Evolutionary conservation across 2,797 vertebrate genomes (phyloP), one percentile per base, ranked within the genome.

Genomic region (Bradypodion ventrale): DNA sequence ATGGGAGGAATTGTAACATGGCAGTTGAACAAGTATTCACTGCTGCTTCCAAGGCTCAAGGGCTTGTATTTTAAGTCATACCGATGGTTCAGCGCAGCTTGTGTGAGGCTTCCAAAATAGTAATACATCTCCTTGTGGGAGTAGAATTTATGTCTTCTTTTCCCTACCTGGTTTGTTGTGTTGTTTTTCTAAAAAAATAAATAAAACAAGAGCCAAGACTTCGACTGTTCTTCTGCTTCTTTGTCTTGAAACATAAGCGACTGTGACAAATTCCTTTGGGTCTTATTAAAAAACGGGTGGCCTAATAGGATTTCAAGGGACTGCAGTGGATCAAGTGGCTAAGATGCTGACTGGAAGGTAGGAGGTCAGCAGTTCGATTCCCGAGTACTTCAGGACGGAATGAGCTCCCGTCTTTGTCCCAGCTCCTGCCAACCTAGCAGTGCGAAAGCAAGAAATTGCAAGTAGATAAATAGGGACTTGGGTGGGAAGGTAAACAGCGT

Each of bases 31-130:
- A 29, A 2, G 16, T 60, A 46, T 69, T 25, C 60, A 69, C 23
- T 12, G 42, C 49, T 46, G 37, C 56, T 60, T 25, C 27, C 72
- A 60, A 42, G 12, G 44, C 21, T 68, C n/a, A 80, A 85, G 78
- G 84, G 78, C 72, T 85, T n/a, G 27, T 85, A 15, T n/a, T 56
- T 56, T 56, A 37, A 68, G 35, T 29, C 80, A 35, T 44, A 75
- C 27, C 62, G 19, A 40, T 35, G 3, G 13, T 44, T 79, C 42
- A 73, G 25, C n/a, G 12, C 56, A 37, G 42, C 25, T 66, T 25
- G 37, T 29, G 46, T 21, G 9, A 78, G 68, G 19, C 29, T n/a
- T 32, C 37, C 21, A 35, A 10, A 56, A 27, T 16, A 12, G 63
- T 7, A 49, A 76, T 35, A 69, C 32, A 68, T 9, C 37, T 23